Evolutionary conservation across 2,888 invertebrate genomes (phyloP).

Genomic region (Ennomos quercinarius): DNA sequence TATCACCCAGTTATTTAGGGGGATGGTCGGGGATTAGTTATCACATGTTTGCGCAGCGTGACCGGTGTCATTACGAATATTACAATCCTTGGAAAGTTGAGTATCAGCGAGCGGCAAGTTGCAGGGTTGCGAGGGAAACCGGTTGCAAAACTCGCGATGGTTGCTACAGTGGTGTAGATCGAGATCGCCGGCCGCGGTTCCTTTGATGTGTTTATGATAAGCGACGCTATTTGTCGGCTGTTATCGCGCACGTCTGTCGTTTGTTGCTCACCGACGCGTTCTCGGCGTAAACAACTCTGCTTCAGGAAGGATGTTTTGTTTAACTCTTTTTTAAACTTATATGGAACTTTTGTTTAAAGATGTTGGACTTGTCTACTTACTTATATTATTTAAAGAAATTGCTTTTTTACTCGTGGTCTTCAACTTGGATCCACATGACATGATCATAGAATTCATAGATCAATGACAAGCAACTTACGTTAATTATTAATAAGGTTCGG

Average conservation of each 20-base stretch:
- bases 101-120: neutral
- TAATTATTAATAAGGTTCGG: no score
- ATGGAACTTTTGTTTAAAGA: neutral
- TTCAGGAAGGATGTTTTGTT: slow-evolving; percentile 11
- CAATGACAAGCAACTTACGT: no score
- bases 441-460: no score
- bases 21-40: slow-evolving; percentile 26
- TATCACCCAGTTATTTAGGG: slow-evolving; percentile 41
- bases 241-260: slow-evolving; percentile 58
- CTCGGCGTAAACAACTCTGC: slow-evolving; percentile 7
- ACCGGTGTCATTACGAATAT: slow-evolving; percentile 9
- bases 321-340: slow-evolving; percentile 1
- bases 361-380: no score
- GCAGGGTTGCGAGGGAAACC: slow-evolving; percentile 18
- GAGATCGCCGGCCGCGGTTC: slow-evolving; percentile 47
- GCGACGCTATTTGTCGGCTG: slow-evolving; percentile 52
- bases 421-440: no score
- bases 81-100: slow-evolving; percentile 7
- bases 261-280: slow-evolving; percentile 24
- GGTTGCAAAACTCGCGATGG: slow-evolving; percentile 14
- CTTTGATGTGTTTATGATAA: slow-evolving; percentile 66
- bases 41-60: slow-evolving; percentile 14
- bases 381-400: no score
- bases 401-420: no score
- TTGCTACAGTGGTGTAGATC: slow-evolving; percentile 35